Percentiles rank a stretch among this genome's conserved stretches.
Evolutionary conservation across 2,888 invertebrate species (phyloP).

Genomic region (Caprella mutica): DNA sequence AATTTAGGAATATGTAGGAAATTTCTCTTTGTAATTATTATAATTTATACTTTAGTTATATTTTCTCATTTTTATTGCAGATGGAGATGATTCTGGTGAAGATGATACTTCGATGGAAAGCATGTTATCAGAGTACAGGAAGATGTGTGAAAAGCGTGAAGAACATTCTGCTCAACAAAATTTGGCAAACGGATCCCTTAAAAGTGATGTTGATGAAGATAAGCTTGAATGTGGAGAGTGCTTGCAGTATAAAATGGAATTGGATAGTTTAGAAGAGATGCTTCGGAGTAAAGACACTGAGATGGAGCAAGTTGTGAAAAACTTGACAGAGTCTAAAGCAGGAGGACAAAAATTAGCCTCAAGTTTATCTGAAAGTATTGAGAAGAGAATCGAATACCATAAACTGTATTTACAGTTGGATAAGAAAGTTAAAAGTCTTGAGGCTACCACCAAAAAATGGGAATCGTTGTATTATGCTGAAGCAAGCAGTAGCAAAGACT

Average conservation of each 20-base stretch:
- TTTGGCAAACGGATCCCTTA: neutral
- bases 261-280: conserved; percentile 9
- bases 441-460: neutral
- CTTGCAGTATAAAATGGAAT: neutral
- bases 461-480: neutral
- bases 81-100: too few relatives aligned
- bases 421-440: neutral
- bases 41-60: too few relatives aligned
- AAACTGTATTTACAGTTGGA: conserved; percentile 6
- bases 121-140: conserved; percentile 2
- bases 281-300: neutral
- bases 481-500: neutral
- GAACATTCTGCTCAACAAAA: neutral
- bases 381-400: conserved; percentile 1
- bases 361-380: neutral
- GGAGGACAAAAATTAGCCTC: neutral
- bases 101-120: neutral
- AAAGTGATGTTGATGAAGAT: neutral
- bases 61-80: neutral
- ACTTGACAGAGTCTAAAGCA: neutral
- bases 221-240: neutral
- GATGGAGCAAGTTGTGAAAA: conserved; percentile 1
- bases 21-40: too few relatives aligned
- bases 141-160: conserved; percentile 1
- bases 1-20: too few relatives aligned